These are phyloP conservation scores for Trypoxylus dichotomus DNA, from an alignment of 1,140 invertebrate genomes.

Conservation along the genomic window DNA sequence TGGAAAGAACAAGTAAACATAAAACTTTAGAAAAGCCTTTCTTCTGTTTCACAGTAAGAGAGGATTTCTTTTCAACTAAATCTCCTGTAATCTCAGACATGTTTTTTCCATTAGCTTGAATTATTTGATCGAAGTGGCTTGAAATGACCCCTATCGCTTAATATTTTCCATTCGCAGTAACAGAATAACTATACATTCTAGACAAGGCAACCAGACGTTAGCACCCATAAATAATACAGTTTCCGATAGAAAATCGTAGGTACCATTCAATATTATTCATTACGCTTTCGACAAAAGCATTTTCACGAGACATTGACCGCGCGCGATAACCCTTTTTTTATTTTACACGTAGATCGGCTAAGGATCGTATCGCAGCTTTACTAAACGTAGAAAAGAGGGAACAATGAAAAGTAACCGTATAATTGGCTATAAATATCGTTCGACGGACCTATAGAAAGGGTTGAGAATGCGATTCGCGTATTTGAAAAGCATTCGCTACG, in stretches of 20 bases:
- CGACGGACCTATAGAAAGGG: conserved; percentile 40
- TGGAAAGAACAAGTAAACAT: no score
- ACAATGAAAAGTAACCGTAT: conserved; percentile 26
- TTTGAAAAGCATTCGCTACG: conserved; percentile 41
- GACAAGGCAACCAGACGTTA: not conserved
- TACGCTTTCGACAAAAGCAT: not conserved
- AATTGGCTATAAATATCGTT: conserved; percentile 31
- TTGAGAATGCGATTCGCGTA: conserved; percentile 39
- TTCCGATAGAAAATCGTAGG: not conserved
- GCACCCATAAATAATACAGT: not conserved
- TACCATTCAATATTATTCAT: not conserved
- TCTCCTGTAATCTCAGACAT: no score
- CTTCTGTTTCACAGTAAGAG: no score
- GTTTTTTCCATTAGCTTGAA: no score
- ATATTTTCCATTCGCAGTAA: not conserved
- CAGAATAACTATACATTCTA: not conserved
- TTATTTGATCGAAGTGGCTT: no score
- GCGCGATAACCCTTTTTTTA: not conserved
- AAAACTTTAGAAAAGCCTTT: no score
- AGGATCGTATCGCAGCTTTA: not conserved
- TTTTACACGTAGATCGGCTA: not conserved
- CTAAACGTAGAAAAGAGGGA: not conserved
- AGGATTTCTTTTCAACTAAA: no score
- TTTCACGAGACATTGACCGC: not conserved
- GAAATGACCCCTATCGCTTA: no score